These are phyloP conservation scores for Cotesia vestalis DNA, from an alignment of 1,140 invertebrate species.

Conservation along the genomic window DNA sequence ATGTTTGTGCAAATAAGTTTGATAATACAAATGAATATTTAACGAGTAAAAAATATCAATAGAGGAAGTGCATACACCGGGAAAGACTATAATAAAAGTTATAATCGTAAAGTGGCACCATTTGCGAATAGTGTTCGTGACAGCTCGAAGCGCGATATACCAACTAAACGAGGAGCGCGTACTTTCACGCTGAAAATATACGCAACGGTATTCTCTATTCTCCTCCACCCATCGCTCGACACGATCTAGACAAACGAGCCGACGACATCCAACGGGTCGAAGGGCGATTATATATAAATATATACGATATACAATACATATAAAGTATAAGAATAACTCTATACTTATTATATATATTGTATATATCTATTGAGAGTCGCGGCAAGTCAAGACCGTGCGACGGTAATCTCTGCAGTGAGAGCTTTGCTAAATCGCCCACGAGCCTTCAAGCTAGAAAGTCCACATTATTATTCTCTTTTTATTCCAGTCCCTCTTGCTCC, in stretches of 20 bases:
- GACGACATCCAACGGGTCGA: constrained; percentile 18
- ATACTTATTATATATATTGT: background rate
- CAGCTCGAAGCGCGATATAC: constrained; percentile 24
- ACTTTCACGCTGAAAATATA: constrained; percentile 36
- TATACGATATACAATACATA: background rate
- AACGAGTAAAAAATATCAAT: no score
- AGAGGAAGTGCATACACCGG: no score
- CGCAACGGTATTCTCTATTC: constrained; percentile 29
- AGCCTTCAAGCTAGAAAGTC: constrained; percentile 29
- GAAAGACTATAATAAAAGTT: background rate
- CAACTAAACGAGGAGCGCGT: constrained; percentile 8
- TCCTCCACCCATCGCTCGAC: constrained; percentile 31
- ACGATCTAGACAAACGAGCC: constrained; percentile 22
- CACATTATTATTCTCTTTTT: constrained; percentile 12
- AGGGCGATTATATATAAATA: constrained; percentile 26
- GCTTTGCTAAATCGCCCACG: constrained; percentile 29
- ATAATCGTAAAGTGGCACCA: constrained; percentile 7
- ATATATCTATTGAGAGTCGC: background rate
- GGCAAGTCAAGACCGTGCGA: constrained; percentile 22
- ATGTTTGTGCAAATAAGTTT: no score
- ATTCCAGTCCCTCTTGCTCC: background rate
- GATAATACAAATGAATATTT: no score
- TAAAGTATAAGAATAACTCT: background rate
- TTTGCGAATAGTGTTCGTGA: constrained; percentile 26
- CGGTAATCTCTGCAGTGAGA: constrained; percentile 14